Conservation (phyloP, 2,797 vertebrate genomes). For the Bovichtus diacanthus region DNA sequence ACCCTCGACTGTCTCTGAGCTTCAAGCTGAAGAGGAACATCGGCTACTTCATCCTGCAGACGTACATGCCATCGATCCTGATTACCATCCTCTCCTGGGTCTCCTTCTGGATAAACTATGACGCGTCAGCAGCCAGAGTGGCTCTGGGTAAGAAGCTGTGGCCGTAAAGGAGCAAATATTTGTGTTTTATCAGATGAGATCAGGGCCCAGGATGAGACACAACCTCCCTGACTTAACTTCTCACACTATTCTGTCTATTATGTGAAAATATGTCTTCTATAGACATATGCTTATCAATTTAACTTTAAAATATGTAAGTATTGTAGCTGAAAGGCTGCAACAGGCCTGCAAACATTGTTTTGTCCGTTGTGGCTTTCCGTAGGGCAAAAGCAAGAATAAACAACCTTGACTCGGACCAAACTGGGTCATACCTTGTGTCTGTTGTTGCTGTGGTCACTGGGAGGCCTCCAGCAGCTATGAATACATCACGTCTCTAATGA, state of each 20-base stretch:
- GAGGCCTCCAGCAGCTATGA: constrained; percentile 32
- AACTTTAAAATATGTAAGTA: neutral
- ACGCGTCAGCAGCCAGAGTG: constrained; percentile 96
- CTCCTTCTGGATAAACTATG: constrained; percentile 98
- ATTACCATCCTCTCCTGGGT: constrained; percentile 97
- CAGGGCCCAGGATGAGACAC: constrained; percentile 9
- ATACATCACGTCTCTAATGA: constrained; percentile 41
- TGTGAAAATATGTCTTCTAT: neutral
- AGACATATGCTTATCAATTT: neutral
- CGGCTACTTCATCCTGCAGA: constrained; percentile 96
- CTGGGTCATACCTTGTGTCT: constrained; percentile 22
- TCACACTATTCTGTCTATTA: too few relatives aligned
- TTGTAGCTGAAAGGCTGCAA: neutral
- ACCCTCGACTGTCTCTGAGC: constrained; percentile 94
- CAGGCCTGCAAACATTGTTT: neutral
- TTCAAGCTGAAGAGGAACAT: constrained; percentile 97
- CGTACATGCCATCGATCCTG: constrained; percentile 96
- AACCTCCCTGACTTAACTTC: neutral
- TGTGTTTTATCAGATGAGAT: constrained; percentile 30
- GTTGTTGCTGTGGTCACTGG: constrained; percentile 22
- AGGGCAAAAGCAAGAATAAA: constrained; percentile 9
- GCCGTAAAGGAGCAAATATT: constrained; percentile 22
- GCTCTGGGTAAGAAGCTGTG: constrained; percentile 88
- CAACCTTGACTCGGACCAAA: constrained; percentile 27
- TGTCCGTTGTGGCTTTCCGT: neutral